Evolutionary conservation across 2,113 vertebrate genomes (phyloP), one percentile per base, ranked within the genome.

Genomic region (Trematomus loennbergii): DNA sequence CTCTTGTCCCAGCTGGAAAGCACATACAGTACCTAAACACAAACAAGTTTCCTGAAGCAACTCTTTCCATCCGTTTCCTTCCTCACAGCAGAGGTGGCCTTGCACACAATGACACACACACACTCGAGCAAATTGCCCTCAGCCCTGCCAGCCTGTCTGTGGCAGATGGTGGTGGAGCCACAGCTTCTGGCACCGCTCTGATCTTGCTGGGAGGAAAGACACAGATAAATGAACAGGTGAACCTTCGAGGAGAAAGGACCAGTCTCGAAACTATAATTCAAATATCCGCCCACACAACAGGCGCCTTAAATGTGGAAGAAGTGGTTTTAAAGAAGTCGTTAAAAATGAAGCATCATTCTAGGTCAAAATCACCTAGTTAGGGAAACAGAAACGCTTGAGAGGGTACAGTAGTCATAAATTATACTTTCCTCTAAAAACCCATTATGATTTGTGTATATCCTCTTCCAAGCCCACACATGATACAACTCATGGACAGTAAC

Each of bases 131-230:
- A 82, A 91, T 75, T 75, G 75, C 83, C 78, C 72, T 70, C 9
- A 80, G 72, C 76, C 79, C 59, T 78, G 72, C 84, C 82, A 83
- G 83, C 46, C 78, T 85, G 83, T 83, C 72, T 79, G 80, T 72
- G 73, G 83, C 91, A 93, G 91, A 91, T 93, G 89, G 89, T 67
- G 72, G 68, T 29, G 46, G 67, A 88, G 82, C 78, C 79, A 75
- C 72, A 75, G 88, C 76, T 84, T 79, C 69, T 86, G 87, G 86
- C 87, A 59, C 33, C 1, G n/a, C 53, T 68, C 81, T 82, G 74
- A 82, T 84, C 80, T 75, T 50, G 72, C 86, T 86, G 68, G 53
- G 77, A 80, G 78, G 79, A 75, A 82, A 64, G 67, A 81, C 74
- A 49, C 71, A 77, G 78, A 89, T 63, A 78, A 83, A 84, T 69